A percentile compares a stretch with the other conserved stretches of the same genome.
phyloP scores from a whole-genome alignment of 2,113 vertebrate species.

The Microtus ochrogaster region DNA sequence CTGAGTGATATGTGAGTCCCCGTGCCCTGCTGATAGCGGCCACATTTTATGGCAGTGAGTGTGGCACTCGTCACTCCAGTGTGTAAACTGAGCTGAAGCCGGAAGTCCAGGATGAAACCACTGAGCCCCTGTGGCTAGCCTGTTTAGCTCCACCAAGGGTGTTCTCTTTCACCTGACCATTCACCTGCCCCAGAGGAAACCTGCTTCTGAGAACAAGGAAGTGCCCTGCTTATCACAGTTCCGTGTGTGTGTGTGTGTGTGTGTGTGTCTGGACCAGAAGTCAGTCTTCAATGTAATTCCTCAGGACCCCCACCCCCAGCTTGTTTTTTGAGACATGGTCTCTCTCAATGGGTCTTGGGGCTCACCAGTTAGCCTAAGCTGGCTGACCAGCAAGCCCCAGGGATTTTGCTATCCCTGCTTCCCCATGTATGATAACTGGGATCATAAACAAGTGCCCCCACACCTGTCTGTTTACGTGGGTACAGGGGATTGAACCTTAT shows the following conservation, averaged over 20 bases:
- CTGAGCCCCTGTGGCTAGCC: neutral
- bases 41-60: neutral
- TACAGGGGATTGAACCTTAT: neutral
- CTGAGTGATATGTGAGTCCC: neutral
- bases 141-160: neutral
- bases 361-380: neutral
- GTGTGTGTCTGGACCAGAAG: neutral
- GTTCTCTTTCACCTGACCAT: neutral
- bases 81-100: neutral
- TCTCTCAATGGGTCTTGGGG: neutral
- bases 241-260: neutral
- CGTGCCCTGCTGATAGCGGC: neutral
- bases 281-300: neutral
- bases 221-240: neutral
- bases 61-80: neutral
- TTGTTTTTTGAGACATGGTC: too few species aligned
- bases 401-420: neutral
- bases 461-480: neutral
- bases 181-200: neutral
- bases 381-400: neutral
- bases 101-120: neutral
- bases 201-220: neutral
- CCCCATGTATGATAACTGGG: neutral
- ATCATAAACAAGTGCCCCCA: neutral
- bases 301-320: neutral